Evolutionary conservation across 2,113 vertebrate species (phyloP).

Genomic region (Podarcis raffonei): DNA sequence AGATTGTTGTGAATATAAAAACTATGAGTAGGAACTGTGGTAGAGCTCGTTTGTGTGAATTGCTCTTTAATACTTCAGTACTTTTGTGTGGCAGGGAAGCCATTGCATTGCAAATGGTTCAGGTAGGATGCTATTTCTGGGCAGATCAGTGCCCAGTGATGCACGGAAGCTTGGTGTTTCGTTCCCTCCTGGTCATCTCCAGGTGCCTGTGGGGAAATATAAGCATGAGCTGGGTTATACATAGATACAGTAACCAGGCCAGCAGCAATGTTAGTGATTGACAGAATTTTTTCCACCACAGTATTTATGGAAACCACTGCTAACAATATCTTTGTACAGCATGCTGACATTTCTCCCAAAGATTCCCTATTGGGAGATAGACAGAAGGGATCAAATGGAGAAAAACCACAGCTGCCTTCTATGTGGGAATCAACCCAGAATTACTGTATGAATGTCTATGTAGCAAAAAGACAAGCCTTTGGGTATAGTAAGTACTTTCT

Average conservation of each 20-base stretch:
- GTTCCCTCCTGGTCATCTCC: background rate
- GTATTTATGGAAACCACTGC: background rate
- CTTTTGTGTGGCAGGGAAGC: background rate
- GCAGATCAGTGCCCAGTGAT: background rate
- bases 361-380: background rate
- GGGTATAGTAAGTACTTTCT: constrained; percentile 19
- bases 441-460: background rate
- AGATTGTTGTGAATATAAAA: background rate
- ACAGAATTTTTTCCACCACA: background rate
- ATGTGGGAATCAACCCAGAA: background rate
- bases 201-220: background rate
- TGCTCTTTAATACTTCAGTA: background rate
- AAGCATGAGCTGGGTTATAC: background rate
- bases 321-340: background rate
- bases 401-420: background rate
- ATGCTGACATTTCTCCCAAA: background rate
- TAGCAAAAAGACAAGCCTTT: background rate
- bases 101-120: background rate
- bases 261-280: background rate
- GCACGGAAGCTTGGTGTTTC: too few relatives aligned
- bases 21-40: background rate
- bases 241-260: background rate
- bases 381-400: background rate
- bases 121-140: background rate
- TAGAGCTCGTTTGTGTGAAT: background rate